Base-by-base conservation (phyloP, 2,113 vertebrate species). In the Meleagris gallopavo region DNA sequence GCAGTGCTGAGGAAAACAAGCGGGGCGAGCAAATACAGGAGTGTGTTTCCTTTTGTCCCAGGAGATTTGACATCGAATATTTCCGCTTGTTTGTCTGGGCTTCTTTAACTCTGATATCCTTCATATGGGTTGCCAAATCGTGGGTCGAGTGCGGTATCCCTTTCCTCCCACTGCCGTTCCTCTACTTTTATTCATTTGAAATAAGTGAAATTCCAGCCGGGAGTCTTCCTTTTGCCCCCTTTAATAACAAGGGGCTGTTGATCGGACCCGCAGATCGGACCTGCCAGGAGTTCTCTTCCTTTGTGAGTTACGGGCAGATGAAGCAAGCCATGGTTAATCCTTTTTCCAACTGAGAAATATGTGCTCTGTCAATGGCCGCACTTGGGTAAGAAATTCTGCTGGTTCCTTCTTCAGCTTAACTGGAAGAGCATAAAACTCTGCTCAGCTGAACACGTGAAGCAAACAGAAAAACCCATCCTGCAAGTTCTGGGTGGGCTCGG, bases 21-120 rank as follows among this genome's bases (percentile, higher is more conserved):
- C 43, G n/a, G 61, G 69, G 40, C 41, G 52, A 48, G 52, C 54
- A 62, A 29, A 88, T 65, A 67, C 67, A 54, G 40, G 24, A 32
- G 45, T 50, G 16, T 32, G 20, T 62, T 88, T 89, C 83, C 70
- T 87, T 80, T 48, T 73, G 45, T 78, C 61, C 69, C 90, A 12
- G 8, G 24, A 13, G 12, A 67, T 55, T 18, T 38, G 62, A 34
- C 41, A 25, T 0, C 40, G 83, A 83, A 5, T 66, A 70, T 88
- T 91, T 90, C 76, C 30, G 7, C 4, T 1, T 29, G 40, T 27
- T 82, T 79, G 41, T 82, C 80, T 91, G 80, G 55, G 38, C 27
- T 84, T 79, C 62, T 92, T 90, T 34, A 81, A 30, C 19, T 46
- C 76, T 86, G 76, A 80, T 77, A 15, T 30, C 88, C 46, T 79